Evolutionary conservation across 2,797 vertebrate species (phyloP).

Genomic region (Enteromius treurensis): DNA sequence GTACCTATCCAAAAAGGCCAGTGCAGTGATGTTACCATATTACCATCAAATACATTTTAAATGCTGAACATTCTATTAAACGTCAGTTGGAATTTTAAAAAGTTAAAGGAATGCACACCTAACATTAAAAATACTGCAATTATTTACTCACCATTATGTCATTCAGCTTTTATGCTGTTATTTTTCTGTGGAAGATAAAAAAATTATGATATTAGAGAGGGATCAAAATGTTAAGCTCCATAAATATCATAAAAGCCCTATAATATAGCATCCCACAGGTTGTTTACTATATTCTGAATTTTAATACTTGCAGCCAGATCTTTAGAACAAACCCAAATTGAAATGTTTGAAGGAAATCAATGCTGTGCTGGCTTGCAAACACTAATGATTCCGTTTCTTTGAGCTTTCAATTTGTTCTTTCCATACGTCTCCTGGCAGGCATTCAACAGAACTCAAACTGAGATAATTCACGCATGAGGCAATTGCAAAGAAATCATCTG

Average conservation of each 20-base stretch:
- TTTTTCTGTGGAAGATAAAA: background rate
- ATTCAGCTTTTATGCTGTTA: background rate
- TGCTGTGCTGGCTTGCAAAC: background rate
- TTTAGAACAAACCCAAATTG: background rate
- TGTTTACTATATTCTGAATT: background rate
- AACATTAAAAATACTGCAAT: background rate
- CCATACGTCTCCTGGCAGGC: background rate
- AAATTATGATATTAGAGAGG: background rate
- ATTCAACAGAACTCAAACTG: slow-evolving; percentile 9
- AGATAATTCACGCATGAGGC: slow-evolving; percentile 7
- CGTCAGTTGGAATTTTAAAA: background rate
- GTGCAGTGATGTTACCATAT: background rate
- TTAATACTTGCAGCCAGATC: background rate
- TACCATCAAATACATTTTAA: background rate
- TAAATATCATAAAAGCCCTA: background rate
- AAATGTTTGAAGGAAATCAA: slow-evolving; percentile 13
- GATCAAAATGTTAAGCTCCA: background rate
- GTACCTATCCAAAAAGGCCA: background rate
- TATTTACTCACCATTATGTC: background rate
- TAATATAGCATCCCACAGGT: background rate
- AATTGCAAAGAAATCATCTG: slow-evolving; percentile 2
- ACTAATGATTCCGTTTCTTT: slow-evolving; percentile 16
- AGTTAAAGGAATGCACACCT: background rate
- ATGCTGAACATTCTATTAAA: background rate
- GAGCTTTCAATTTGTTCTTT: slow-evolving; percentile 17